phyloP scores from a whole-genome alignment of 2,888 invertebrate genomes.

The Hydrotaea cyrtoneurina region DNA sequence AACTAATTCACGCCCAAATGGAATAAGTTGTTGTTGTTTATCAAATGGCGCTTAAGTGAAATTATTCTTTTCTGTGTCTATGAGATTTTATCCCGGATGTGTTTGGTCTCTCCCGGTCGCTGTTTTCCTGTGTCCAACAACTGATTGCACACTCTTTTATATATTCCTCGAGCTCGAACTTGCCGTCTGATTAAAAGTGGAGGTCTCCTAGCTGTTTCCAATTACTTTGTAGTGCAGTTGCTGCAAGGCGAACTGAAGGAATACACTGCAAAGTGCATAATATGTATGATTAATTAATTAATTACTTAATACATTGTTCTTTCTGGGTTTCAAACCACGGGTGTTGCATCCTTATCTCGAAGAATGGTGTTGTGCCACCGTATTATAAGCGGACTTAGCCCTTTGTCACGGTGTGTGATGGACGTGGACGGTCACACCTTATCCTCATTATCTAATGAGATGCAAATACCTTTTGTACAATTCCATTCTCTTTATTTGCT shows the following conservation, averaged over 20 bases:
- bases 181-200: neutral
- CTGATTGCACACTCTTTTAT: neutral
- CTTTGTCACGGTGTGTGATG: neutral
- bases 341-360: neutral
- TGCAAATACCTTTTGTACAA: constrained; percentile 26
- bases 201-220: neutral
- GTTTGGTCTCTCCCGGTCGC: neutral
- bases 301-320: neutral
- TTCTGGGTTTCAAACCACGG: too few relatives aligned
- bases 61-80: neutral
- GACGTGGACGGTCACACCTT: constrained; percentile 1
- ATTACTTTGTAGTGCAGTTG: neutral
- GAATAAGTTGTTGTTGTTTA: neutral
- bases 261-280: constrained; percentile 10
- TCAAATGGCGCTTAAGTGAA: constrained; percentile 4
- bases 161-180: neutral
- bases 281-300: constrained; percentile 12
- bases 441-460: constrained; percentile 29
- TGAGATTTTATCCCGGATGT: neutral
- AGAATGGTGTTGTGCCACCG: neutral
- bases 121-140: neutral
- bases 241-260: neutral
- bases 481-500: neutral
- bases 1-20: neutral
- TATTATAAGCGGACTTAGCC: neutral